A percentile compares a stretch with the other conserved stretches of the same genome.
Evolutionary conservation across 2,888 invertebrate species (phyloP).

Genomic region (Lithosia quadra): DNA sequence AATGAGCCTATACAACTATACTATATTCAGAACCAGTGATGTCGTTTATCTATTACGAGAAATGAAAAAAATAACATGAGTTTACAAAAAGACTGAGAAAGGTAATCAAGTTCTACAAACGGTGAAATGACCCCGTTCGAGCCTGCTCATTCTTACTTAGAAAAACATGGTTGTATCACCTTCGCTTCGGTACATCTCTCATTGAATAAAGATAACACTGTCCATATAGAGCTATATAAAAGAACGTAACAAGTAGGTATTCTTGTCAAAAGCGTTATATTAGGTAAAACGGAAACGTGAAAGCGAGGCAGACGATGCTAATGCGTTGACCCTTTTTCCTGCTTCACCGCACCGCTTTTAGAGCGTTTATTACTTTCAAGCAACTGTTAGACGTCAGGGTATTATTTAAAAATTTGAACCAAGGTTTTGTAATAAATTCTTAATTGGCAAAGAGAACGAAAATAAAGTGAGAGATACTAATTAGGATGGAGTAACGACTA

Average conservation of each 20-base stretch:
- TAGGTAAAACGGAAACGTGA: not conserved
- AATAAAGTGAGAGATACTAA: not conserved
- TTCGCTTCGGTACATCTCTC: not conserved
- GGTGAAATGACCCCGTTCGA: not conserved
- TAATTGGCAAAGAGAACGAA: constrained; percentile 10
- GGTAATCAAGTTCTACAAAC: not conserved
- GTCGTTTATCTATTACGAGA: too few species aligned
- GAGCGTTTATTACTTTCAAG: not conserved
- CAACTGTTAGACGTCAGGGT: not conserved
- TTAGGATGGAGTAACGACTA: not conserved
- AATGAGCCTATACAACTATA: too few species aligned
- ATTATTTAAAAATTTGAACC: not conserved
- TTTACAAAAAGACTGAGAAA: not conserved
- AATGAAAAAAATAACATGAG: not conserved
- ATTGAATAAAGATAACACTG: not conserved
- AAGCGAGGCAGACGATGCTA: constrained; percentile 1
- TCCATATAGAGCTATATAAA: not conserved
- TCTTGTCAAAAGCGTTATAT: constrained; percentile 7
- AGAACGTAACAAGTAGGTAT: not conserved
- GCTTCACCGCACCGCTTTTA: not conserved
- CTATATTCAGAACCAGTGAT: too few species aligned
- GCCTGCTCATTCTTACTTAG: not conserved
- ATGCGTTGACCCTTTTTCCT: not conserved
- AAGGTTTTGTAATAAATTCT: not conserved
- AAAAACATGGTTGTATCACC: not conserved